Percentiles rank a stretch among this genome's conserved stretches.
phyloP scores from a whole-genome alignment of 2,113 vertebrate genomes.

The human (Homo sapiens) region DNA sequence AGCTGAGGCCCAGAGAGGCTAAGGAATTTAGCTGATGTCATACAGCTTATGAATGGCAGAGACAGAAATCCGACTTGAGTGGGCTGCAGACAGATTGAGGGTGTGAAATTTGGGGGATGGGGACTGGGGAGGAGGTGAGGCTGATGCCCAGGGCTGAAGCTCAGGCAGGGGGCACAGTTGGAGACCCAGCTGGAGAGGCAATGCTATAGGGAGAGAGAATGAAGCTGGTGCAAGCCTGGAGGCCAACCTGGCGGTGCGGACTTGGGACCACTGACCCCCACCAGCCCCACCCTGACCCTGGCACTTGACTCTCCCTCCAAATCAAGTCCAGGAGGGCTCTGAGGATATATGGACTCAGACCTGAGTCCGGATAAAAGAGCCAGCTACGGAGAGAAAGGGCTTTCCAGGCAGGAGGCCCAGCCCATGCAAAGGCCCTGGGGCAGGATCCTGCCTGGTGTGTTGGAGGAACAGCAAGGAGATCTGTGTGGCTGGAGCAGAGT shows the following conservation, averaged over 20 bases:
- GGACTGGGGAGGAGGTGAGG: neutral
- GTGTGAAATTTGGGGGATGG: neutral
- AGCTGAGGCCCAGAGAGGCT: too few relatives aligned
- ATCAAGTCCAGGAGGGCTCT: neutral
- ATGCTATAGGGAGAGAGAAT: neutral
- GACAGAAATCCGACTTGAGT: neutral
- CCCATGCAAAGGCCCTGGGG: neutral
- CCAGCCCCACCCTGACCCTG: neutral
- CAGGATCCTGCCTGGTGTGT: fast-evolving
- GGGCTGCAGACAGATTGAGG: neutral
- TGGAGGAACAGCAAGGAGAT: neutral
- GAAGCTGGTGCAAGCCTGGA: neutral
- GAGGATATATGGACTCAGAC: neutral
- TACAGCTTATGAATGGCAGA: neutral
- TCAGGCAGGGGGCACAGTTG: neutral
- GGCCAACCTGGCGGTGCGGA: too few relatives aligned
- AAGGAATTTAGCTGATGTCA: neutral
- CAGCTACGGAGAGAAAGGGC: neutral
- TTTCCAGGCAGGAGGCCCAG: neutral
- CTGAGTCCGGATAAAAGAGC: neutral
- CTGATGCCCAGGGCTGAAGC: neutral
- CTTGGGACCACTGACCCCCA: neutral
- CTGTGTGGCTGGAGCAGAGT: neutral
- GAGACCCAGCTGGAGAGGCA: neutral
- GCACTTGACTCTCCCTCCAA: neutral